A percentile compares a stretch with the other conserved stretches of the same genome.
Conservation (phyloP, 2,797 vertebrate species). For the Phrynocephalus vlangalii region DNA sequence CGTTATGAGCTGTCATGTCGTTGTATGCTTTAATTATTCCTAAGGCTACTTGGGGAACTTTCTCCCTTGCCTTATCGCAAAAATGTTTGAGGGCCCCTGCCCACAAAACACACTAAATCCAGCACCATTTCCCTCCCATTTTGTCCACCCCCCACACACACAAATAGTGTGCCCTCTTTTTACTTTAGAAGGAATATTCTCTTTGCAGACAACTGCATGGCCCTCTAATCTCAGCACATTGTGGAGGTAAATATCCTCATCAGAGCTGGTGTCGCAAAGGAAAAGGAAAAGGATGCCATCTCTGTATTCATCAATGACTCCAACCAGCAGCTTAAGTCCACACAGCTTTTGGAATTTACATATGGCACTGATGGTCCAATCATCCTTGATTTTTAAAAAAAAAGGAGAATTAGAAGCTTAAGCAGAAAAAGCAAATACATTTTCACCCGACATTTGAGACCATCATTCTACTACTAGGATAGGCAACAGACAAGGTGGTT, state of each 20-base stretch:
- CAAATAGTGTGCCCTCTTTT: conserved; percentile 1
- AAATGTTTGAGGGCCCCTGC: not conserved
- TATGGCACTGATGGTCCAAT: conserved; percentile 84
- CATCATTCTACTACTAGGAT: not conserved
- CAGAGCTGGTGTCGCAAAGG: conserved; percentile 89
- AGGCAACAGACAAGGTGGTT: no score
- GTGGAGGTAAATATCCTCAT: conserved; percentile 89
- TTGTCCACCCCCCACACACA: not conserved
- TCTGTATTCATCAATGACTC: conserved; percentile 84
- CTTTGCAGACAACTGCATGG: conserved; percentile 75
- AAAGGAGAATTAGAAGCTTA: not conserved
- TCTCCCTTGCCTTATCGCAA: not conserved
- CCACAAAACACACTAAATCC: not conserved
- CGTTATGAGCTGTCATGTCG: no score
- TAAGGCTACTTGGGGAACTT: not conserved
- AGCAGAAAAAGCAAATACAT: not conserved
- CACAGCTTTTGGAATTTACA: conserved; percentile 85
- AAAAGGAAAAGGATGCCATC: conserved; percentile 87
- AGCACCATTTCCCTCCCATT: not conserved
- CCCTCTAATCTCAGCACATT: conserved; percentile 79
- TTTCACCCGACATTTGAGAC: not conserved
- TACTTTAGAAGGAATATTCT: conserved; percentile 78
- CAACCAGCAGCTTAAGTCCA: conserved; percentile 84
- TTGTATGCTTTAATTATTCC: no score
- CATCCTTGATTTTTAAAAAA: conserved; percentile 73